Percentiles rank a stretch among this genome's conserved stretches.
Conservation (phyloP, 2,113 vertebrate species). For the Gallinago undulata region DNA sequence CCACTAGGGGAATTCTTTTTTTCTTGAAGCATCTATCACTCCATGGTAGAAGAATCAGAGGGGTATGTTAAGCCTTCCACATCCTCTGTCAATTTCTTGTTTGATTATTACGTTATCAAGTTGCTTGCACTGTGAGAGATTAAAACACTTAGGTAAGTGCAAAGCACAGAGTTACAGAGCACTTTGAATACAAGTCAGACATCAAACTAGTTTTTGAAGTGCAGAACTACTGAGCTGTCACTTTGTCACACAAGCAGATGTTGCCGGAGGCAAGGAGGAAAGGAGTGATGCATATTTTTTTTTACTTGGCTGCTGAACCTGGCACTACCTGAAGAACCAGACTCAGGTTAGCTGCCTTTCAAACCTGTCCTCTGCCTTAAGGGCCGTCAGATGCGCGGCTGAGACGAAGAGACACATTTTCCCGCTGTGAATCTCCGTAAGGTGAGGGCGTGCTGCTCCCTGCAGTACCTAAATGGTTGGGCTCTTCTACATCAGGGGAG, state of each 20-base stretch:
- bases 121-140: slow-evolving; percentile 49
- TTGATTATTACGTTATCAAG: slow-evolving; percentile 61
- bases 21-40: slow-evolving; percentile 1
- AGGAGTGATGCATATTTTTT: neutral
- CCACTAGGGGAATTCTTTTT: neutral
- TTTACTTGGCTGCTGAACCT: neutral
- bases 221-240: neutral
- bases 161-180: neutral
- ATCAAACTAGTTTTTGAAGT: slow-evolving; percentile 61
- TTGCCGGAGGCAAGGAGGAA: neutral
- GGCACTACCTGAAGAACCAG: slow-evolving; percentile 8
- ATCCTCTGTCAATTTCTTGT: slow-evolving; percentile 36
- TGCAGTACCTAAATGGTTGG: neutral
- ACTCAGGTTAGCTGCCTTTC: neutral
- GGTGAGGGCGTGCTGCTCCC: neutral
- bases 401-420: neutral
- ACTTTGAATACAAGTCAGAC: slow-evolving; percentile 34
- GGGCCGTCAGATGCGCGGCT: neutral
- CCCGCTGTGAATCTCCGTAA: neutral
- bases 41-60: neutral
- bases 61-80: slow-evolving; percentile 7
- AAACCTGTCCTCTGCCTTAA: neutral
- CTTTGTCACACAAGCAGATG: slow-evolving; percentile 41
- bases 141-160: slow-evolving; percentile 47
- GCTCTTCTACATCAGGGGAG: neutral